Percentiles rank a stretch among this genome's conserved stretches.
Evolutionary conservation across 2,888 invertebrate genomes (phyloP).

Genomic region (Cataglyphis cursor): DNA sequence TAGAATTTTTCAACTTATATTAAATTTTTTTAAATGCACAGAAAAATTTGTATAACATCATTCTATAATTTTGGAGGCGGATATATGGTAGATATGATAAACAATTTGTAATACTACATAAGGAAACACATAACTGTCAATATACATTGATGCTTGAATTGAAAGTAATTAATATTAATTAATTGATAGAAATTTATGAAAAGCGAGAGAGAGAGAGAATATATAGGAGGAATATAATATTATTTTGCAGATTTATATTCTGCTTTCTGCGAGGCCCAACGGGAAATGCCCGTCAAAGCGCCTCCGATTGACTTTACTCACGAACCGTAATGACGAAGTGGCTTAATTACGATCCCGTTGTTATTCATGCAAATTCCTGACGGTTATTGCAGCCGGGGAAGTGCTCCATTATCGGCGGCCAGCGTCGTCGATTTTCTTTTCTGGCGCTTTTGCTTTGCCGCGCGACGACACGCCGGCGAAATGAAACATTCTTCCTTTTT

Average conservation of each 20-base stretch:
- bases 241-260: slow-evolving; percentile 8
- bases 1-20: not conserved
- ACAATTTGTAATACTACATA: not conserved
- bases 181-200: not conserved
- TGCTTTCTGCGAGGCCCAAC: not conserved
- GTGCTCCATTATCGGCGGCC: slow-evolving; percentile 46
- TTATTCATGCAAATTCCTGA: slow-evolving; percentile 57
- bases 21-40: too few relatives aligned
- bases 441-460: slow-evolving; percentile 41
- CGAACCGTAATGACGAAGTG: slow-evolving; percentile 48
- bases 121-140: not conserved
- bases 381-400: slow-evolving; percentile 50
- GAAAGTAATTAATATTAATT: slow-evolving; percentile 14
- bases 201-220: not conserved
- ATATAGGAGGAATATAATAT: slow-evolving; percentile 4
- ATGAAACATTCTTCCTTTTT: slow-evolving; percentile 45
- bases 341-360: slow-evolving; percentile 56
- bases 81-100: not conserved
- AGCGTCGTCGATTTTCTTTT: slow-evolving; percentile 53
- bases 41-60: not conserved
- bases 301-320: slow-evolving; percentile 49
- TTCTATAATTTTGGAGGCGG: not conserved
- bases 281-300: slow-evolving; percentile 29
- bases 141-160: not conserved
- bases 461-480: slow-evolving; percentile 48